Evolutionary conservation across 1,140 invertebrate species (phyloP).

Genomic region (Macrosteles quadrilineatus): DNA sequence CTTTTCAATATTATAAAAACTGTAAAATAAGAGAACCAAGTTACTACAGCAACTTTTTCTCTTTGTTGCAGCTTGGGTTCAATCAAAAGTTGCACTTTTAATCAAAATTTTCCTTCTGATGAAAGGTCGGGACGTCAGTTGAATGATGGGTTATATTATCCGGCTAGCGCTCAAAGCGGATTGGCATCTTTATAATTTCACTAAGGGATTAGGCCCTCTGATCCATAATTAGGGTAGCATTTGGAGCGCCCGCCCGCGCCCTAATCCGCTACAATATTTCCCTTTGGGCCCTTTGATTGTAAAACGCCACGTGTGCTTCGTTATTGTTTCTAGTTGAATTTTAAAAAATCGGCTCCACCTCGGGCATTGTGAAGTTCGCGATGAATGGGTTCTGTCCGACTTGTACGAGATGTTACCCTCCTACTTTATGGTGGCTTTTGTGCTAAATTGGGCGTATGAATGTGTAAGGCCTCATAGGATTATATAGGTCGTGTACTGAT

Average conservation of each 20-base stretch:
- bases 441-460: too few species aligned
- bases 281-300: slow-evolving; percentile 22
- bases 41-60: background rate
- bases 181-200: slow-evolving; percentile 23
- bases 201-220: slow-evolving; percentile 20
- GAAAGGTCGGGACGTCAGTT: background rate
- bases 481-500: too few species aligned
- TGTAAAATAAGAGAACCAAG: background rate
- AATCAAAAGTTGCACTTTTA: slow-evolving; percentile 23
- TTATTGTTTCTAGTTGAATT: slow-evolving; percentile 14
- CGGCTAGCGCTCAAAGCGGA: slow-evolving; percentile 9
- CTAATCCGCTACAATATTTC: slow-evolving; percentile 23
- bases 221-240: slow-evolving; percentile 25
- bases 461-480: too few species aligned
- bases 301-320: slow-evolving; percentile 17
- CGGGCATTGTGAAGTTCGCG: background rate
- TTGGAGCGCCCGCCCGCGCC: background rate
- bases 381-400: slow-evolving; percentile 1
- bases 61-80: slow-evolving; percentile 5
- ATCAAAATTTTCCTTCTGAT: slow-evolving; percentile 12
- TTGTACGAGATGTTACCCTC: background rate
- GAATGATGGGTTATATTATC: slow-evolving; percentile 16
- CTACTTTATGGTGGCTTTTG: too few species aligned
- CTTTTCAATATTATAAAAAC: background rate
- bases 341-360: background rate